phyloP scores from a whole-genome alignment of 2,888 invertebrate genomes.

The Drosophila austrosaltans region DNA sequence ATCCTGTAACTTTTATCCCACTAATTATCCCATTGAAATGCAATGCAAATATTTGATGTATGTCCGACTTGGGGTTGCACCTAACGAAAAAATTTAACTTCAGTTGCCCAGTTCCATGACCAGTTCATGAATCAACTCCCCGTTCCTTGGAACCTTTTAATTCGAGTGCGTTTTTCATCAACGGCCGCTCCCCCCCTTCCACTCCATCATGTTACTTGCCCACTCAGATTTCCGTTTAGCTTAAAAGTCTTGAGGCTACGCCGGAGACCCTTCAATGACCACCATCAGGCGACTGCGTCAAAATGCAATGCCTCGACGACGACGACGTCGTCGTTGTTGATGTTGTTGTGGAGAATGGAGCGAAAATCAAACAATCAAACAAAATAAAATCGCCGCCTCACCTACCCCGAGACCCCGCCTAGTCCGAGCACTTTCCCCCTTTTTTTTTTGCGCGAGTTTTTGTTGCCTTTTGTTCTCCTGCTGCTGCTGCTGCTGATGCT shows the following conservation, averaged over 20 bases:
- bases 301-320: constrained; percentile 57
- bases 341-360: constrained; percentile 55
- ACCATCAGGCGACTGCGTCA: constrained; percentile 67
- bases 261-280: constrained; percentile 72
- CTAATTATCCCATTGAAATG: constrained; percentile 30
- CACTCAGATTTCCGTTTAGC: constrained; percentile 63
- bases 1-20: constrained; percentile 10
- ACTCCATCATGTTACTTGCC: constrained; percentile 3
- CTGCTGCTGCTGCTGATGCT: constrained; percentile 28
- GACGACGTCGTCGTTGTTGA: constrained; percentile 28
- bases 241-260: constrained; percentile 76
- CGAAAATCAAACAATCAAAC: constrained; percentile 76
- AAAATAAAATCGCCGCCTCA: constrained; percentile 71
- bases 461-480: constrained; percentile 59
- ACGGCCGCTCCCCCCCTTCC: constrained; percentile 13
- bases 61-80: constrained; percentile 45
- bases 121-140: constrained; percentile 38
- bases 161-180: constrained; percentile 80
- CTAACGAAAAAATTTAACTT: neutral
- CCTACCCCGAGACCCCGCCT: constrained; percentile 16
- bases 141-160: constrained; percentile 55
- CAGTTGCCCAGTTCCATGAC: constrained; percentile 15
- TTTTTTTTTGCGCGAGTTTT: constrained; percentile 41
- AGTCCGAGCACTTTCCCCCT: constrained; percentile 15
- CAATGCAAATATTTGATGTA: constrained; percentile 54